Conservation (phyloP, 2,888 invertebrate species). For the Ophioninae sp. region DNA sequence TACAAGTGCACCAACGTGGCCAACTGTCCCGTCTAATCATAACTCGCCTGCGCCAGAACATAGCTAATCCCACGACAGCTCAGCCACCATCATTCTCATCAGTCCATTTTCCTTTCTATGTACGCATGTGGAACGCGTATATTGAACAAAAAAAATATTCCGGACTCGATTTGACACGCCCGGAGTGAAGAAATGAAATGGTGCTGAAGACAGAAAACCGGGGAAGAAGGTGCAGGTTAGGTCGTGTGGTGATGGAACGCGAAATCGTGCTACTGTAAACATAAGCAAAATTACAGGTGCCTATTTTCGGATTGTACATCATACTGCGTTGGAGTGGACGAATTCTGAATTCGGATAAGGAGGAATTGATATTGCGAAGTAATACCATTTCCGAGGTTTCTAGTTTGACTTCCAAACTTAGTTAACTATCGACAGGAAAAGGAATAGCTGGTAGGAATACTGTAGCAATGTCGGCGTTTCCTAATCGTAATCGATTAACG, state of each 20-base stretch:
- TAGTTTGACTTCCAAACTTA: too few relatives aligned
- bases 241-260: background rate
- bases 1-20: conserved; percentile 70
- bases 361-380: background rate
- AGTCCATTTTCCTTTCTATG: conserved; percentile 27
- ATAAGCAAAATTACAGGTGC: background rate
- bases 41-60: conserved; percentile 70
- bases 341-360: background rate
- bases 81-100: conserved; percentile 37
- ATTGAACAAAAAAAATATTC: conserved; percentile 50
- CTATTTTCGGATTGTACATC: background rate
- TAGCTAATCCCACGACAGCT: conserved; percentile 72
- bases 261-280: too few relatives aligned
- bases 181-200: conserved; percentile 56
- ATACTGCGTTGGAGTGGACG: background rate
- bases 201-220: conserved; percentile 10
- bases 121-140: conserved; percentile 11
- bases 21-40: conserved; percentile 81
- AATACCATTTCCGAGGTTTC: too few relatives aligned
- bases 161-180: conserved; percentile 54
- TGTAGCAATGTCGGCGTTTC: too few relatives aligned
- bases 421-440: too few relatives aligned
- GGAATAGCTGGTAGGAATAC: too few relatives aligned
- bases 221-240: conserved; percentile 3
- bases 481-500: too few relatives aligned